Evolutionary conservation across 2,888 invertebrate species (phyloP), one percentile per base, ranked within the genome.

Genomic region (Diarsia rubi): DNA sequence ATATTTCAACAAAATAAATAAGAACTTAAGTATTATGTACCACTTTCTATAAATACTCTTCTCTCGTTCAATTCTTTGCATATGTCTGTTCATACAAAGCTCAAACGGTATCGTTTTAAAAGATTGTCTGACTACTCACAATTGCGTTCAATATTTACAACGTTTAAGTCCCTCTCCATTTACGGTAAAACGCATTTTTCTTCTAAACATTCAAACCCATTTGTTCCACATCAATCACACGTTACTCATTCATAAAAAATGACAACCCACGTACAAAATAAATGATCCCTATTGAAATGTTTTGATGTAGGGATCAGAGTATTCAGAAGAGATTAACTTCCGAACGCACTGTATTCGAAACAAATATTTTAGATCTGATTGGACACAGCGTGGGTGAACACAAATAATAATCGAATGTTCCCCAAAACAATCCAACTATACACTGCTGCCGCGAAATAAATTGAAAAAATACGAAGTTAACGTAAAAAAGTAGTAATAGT

Each of bases 281-380:
- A 59, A 44, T 37, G 54, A 31, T 62, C 45, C 16, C 63, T 54
- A 75, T 81, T 72, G 71, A 84, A 84, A 81, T 70, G 65, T 65
- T 76, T 69, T 64, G 73, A 78, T 78, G 74, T 72, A 68, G 71
- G 80, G 82, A 84, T 83, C 87, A 81, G 69, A 69, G 49, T 59
- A 57, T 77, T 49, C 24, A 64, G 76, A 72, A 69, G 70, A 82
- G 88, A 88, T 90, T 87, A 89, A 80, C 84, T 85, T 66, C 73
- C 62, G 62, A 82, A 69, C 75, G 45, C 45, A 73, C 60, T 78
- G 69, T 73, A 45, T 82, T 66, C 72, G 69, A 79, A 76, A 83
- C 77, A 79, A 87, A 89, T 86, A 86, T 88, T 90, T 85, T 82
- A 82, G 82, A 86, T 85, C 72, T 75, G 85, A 86, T 86, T 84